Evolutionary conservation across 2,113 vertebrate genomes (phyloP).

Genomic region (Lampris megalopsis): DNA sequence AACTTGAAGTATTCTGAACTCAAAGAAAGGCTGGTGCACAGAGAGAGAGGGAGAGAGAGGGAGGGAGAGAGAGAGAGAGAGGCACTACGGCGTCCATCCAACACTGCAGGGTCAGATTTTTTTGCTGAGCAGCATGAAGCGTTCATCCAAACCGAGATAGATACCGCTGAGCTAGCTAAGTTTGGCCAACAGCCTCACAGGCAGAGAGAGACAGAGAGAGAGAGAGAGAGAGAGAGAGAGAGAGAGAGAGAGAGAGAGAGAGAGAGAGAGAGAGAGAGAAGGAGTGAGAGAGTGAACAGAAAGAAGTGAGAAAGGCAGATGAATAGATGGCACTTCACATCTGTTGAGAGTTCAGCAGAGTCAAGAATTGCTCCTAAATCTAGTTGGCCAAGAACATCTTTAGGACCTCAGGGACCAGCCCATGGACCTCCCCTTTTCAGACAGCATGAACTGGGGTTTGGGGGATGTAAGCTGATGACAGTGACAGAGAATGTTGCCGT

Average conservation of each 20-base stretch:
- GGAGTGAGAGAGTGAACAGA: background rate
- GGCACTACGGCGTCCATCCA: conserved; percentile 48
- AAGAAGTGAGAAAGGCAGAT: conserved; percentile 1
- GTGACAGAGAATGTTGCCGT: conserved; percentile 44
- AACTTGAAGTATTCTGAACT: conserved; percentile 60
- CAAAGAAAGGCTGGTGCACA: no score
- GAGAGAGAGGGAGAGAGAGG: no score
- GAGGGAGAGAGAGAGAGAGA: no score
- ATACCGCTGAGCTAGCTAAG: conserved; percentile 71
- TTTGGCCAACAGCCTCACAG: conserved; percentile 69
- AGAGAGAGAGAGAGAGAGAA: conserved; percentile 6
- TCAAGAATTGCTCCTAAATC: conserved; percentile 80
- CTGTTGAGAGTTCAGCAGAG: conserved; percentile 72
- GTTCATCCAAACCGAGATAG: conserved; percentile 73
- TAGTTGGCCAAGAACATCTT: conserved; percentile 72
- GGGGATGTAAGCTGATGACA: conserved; percentile 38
- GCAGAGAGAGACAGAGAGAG: conserved; percentile 49
- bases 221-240: conserved; percentile 38
- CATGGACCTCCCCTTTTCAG: conserved; percentile 63
- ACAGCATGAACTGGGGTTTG: conserved; percentile 45
- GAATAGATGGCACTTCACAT: conserved; percentile 67
- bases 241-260: background rate
- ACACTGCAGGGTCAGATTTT: conserved; percentile 61
- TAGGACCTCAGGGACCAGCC: conserved; percentile 71
- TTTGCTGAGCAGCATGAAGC: conserved; percentile 46